A percentile compares a stretch with the other conserved stretches of the same genome.
Evolutionary conservation across 2,113 vertebrate genomes (phyloP).

Genomic region (Athene noctua): DNA sequence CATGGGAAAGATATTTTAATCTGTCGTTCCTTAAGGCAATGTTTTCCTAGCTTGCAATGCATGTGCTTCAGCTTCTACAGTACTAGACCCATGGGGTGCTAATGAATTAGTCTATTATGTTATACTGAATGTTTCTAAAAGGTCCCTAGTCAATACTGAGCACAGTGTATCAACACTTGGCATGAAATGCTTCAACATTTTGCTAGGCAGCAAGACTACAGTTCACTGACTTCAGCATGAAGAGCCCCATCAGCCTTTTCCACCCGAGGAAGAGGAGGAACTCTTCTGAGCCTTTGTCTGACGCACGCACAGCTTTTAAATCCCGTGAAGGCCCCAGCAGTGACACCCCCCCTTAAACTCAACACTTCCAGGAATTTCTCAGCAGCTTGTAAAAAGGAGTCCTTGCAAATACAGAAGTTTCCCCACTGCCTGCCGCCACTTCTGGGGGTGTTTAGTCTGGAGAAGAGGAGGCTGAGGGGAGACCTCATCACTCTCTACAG

Average conservation of each 20-base stretch:
- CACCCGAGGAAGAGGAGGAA: background rate
- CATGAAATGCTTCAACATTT: conserved; percentile 73
- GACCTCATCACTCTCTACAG: too few species aligned
- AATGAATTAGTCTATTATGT: conserved; percentile 94
- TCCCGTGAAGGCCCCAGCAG: background rate
- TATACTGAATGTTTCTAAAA: conserved; percentile 86
- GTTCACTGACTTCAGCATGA: conserved; percentile 49
- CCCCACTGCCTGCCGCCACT: background rate
- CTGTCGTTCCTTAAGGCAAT: conserved; percentile 80
- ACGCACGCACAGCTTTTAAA: fast-evolving
- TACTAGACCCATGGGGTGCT: conserved; percentile 87
- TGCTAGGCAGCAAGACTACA: conserved; percentile 64
- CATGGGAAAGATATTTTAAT: conserved; percentile 80
- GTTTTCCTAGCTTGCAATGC: conserved; percentile 75
- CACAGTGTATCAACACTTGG: conserved; percentile 83
- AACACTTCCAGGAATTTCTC: background rate
- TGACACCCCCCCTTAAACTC: background rate
- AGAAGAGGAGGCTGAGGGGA: background rate
- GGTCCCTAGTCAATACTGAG: conserved; percentile 82
- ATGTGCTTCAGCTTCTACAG: conserved; percentile 73
- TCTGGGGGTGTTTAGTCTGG: background rate
- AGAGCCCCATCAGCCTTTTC: conserved; percentile 15
- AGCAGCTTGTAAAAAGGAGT: background rate
- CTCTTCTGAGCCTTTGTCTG: background rate
- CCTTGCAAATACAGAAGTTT: too few species aligned